Percentiles rank a stretch among this genome's conserved stretches.
These are phyloP conservation scores for Apistogramma diplotaenia DNA, from an alignment of 2,113 vertebrate species.

Conservation along the genomic window DNA sequence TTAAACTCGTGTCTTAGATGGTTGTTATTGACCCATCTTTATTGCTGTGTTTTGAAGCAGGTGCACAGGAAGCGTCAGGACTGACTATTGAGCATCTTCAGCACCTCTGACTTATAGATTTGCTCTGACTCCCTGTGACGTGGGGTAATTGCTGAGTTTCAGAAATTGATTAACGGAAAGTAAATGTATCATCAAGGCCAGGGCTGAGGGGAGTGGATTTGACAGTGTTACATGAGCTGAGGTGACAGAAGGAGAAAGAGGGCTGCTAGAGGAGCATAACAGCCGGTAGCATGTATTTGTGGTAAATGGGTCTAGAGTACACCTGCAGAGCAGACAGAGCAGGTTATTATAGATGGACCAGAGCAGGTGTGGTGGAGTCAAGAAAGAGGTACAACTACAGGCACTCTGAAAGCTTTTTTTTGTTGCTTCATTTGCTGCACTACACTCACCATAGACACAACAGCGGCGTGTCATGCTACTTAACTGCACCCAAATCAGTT, in stretches of 20 bases:
- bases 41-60: conserved; percentile 22
- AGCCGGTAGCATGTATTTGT: conserved; percentile 32
- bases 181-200: conserved; percentile 57
- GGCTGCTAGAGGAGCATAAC: conserved; percentile 1
- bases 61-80: conserved; percentile 31
- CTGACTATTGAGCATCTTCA: conserved; percentile 51
- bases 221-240: background rate
- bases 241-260: background rate
- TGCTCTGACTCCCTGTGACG: conserved; percentile 22
- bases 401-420: conserved; percentile 27
- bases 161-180: conserved; percentile 63
- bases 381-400: conserved; percentile 44
- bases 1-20: background rate
- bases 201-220: background rate
- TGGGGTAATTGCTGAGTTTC: conserved; percentile 55
- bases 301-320: conserved; percentile 58
- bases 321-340: conserved; percentile 59
- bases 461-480: background rate
- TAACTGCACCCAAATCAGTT: background rate
- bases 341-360: conserved; percentile 38
- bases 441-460: background rate
- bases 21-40: conserved; percentile 35
- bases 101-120: conserved; percentile 62
- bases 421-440: conserved; percentile 1
- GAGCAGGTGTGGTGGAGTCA: conserved; percentile 55